Evolutionary conservation across 2,797 vertebrate genomes (phyloP).

Genomic region (Falco cherrug): DNA sequence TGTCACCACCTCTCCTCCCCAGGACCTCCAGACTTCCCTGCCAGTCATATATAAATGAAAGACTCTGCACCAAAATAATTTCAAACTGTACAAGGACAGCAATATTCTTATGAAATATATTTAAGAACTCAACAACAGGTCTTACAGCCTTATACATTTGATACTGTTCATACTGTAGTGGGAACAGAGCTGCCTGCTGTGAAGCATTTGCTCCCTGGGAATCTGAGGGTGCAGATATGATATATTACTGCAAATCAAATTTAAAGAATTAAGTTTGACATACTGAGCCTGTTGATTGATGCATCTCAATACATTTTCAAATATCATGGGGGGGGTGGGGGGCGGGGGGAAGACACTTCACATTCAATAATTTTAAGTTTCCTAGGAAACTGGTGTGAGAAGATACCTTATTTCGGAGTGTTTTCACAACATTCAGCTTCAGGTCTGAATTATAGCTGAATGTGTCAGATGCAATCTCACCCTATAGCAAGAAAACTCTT

Average conservation of each 20-base stretch:
- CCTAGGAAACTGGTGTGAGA: not conserved
- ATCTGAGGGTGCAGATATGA: not conserved
- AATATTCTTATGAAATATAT: not conserved
- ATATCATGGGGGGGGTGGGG: not conserved
- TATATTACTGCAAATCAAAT: not conserved
- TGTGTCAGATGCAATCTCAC: not conserved
- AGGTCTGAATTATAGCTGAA: not conserved
- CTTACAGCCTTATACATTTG: not conserved
- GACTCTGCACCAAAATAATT: not conserved
- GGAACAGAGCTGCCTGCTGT: not conserved
- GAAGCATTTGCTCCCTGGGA: not conserved
- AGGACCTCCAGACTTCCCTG: not conserved
- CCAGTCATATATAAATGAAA: not conserved
- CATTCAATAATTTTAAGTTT: not conserved
- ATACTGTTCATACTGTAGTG: not conserved
- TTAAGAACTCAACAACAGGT: not conserved
- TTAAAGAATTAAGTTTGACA: not conserved
- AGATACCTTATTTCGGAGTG: not conserved
- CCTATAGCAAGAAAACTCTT: not conserved
- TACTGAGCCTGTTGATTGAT: not conserved
- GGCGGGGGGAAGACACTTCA: not conserved
- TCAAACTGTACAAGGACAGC: not conserved
- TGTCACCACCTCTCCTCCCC: not conserved
- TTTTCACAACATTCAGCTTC: not conserved
- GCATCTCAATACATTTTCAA: not conserved